Base-by-base conservation (phyloP, 2,888 invertebrate genomes). In the Standfussiana lucernea region DNA sequence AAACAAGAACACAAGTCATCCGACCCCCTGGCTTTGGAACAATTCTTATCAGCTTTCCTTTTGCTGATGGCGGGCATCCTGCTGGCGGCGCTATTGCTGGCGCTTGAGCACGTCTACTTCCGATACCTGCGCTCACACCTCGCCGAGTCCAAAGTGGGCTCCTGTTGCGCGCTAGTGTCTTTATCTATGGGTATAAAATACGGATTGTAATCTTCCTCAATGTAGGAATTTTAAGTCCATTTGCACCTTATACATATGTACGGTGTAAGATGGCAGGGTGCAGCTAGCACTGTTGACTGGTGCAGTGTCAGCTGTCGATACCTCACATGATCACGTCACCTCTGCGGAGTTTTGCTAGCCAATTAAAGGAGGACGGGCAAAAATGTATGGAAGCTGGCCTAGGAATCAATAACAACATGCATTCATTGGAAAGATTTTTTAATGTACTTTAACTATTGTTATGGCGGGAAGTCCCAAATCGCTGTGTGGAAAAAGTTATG, bases 31-130 rank as follows among this genome's bases (percentile, higher is more conserved):
- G 99, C 99, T 18, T 97, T 99, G 87, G 99, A 99, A 95, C 99
- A 99, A 97, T 99, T 99, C 96, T 98, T 99, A 93, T 99, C 99
- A 82, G 99, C 99, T 70, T 99, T 99, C 95, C 97, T 99, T 78
- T 97, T 99, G 83, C 97, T 99, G 75, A 99, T 99, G 97, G 98
- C 98, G 79, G 99, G 99, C 64, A 99, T 99, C 89, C 97, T 99
- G 81, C 97, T 99, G 86, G 99, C 99, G 1, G 98, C 99, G 0
- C 95, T 99, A 42, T 97, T 99, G 75, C 97, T 99, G 81, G 97
- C 98, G 68, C 96, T 99, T 79, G 99, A 99, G 95, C 99, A 99
- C 95, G 97, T 99, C 80, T 99, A 99, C 96, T 99, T 99, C 96
- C 98, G 98, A 91, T 99, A 99, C 95, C 97, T 99, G 89, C 97